phyloP scores from a whole-genome alignment of 2,797 vertebrate species.

The Lophotriccus pileatus region DNA sequence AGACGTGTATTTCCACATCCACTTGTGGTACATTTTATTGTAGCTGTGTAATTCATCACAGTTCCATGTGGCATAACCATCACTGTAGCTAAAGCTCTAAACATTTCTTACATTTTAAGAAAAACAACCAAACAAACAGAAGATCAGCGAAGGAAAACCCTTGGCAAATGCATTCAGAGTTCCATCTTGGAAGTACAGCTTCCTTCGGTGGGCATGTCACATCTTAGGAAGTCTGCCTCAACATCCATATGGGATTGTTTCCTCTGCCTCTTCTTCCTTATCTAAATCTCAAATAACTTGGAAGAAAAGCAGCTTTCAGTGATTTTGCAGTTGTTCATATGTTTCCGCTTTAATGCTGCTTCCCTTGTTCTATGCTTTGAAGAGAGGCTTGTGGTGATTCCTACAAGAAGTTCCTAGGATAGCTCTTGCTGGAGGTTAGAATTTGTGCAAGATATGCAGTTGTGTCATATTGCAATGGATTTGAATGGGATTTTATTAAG shows the following conservation, averaged over 20 bases:
- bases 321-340: background rate
- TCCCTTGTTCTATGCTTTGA: background rate
- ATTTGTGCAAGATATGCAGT: background rate
- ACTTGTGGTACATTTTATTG: background rate
- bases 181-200: background rate
- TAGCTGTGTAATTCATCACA: background rate
- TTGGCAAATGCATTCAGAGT: background rate
- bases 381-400: background rate
- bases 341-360: background rate
- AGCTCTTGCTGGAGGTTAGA: background rate
- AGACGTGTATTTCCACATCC: background rate
- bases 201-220: background rate
- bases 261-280: background rate
- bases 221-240: background rate
- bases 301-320: background rate
- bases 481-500: background rate
- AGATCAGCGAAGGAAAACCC: background rate
- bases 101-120: background rate
- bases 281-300: background rate
- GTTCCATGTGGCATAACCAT: background rate
- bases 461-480: background rate
- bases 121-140: background rate
- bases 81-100: background rate
- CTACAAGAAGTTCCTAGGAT: background rate
- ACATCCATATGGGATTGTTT: background rate